These are phyloP conservation scores for Polyergus mexicanus DNA, from an alignment of 1,140 invertebrate species.

Conservation along the genomic window DNA sequence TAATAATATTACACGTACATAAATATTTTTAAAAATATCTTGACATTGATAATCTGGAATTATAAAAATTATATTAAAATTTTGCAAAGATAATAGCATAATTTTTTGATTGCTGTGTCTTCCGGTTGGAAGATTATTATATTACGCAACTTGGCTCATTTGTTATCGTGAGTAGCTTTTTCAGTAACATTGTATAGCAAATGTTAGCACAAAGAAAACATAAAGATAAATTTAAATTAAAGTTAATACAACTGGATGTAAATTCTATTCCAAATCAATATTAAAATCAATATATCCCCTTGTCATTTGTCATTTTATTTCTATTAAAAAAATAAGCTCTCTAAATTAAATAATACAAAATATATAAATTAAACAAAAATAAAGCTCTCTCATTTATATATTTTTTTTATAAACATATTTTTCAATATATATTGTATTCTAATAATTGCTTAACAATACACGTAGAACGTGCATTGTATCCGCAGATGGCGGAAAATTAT, in stretches of 20 bases:
- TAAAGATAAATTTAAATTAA: background rate
- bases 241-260: too few species aligned
- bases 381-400: too few species aligned
- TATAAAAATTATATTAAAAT: background rate
- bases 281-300: too few species aligned
- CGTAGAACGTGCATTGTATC: background rate
- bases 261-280: background rate
- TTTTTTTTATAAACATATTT: slow-evolving; percentile 1
- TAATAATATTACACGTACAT: too few species aligned
- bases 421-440: background rate
- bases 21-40: too few species aligned
- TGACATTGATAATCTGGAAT: background rate
- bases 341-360: background rate
- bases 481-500: background rate
- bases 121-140: background rate
- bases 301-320: too few species aligned
- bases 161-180: slow-evolving; percentile 21
- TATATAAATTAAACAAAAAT: background rate
- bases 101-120: background rate
- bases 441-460: background rate
- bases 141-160: background rate
- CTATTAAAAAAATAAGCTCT: too few species aligned
- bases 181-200: background rate
- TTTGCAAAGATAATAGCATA: background rate
- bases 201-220: background rate